Base-by-base conservation (phyloP, 1,140 invertebrate species). In the Drosophila saltans region DNA sequence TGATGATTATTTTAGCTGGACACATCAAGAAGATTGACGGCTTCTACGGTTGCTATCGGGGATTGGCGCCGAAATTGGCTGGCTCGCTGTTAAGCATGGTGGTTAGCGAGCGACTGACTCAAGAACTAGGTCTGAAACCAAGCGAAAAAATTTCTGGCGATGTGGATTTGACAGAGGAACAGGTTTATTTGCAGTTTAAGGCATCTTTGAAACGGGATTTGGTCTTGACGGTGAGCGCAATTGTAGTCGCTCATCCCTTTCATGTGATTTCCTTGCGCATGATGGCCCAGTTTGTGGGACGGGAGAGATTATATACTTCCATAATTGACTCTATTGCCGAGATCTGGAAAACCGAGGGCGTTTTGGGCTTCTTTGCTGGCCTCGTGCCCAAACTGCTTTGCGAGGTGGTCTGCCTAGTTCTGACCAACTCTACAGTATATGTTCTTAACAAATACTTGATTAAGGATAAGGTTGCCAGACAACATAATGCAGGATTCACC, bases 271-370 rank as follows among this genome's bases (percentile, higher is more conserved):
- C 96, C 24, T 90, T 98, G 33, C 94, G 97, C 88, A 96, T 96
- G 94, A 98, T 98, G 96, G 97, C 97, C 11, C 97, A 98, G 78
- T 98, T 98, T 94, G 94, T 98, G 74, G 97, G 97, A 21, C 94
- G 95, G 86, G 97, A 98, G 94, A 95, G 94, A 67, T 94, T 95
- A 86, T 98, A 98, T 91, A 94, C 90, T 94, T 96, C 94, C 39
- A 85, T 81, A 9, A 28, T 78, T 48, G 93, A 94, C 76, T 96
- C 97, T 0, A 93, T 98, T 73, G 91, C 93, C 52, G 96, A 97
- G 82, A 96, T 98, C 73, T 98, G 97, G 91, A 94, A 93, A 79
- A 95, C 96, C 80, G 96, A 97, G 91, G 97, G 97, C 33, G 93
- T 98, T 55, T 81, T 93, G 10, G 97, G 97, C 69, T 98, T 97